Evolutionary conservation across 2,113 vertebrate species (phyloP).

Genomic region (Amia ocellicauda): DNA sequence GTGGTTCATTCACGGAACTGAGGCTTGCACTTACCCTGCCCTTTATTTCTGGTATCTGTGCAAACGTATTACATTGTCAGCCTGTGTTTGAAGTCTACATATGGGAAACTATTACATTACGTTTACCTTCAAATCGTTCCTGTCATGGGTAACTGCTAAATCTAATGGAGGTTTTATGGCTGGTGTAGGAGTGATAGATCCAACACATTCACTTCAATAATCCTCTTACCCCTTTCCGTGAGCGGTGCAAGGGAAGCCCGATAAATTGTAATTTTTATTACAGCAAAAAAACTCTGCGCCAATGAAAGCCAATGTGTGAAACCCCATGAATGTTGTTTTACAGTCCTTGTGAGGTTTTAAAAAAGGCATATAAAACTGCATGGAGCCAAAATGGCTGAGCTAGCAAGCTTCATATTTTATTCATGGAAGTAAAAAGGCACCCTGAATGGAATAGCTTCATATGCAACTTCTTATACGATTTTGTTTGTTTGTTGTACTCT

Average conservation of each 20-base stretch:
- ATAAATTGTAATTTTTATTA: conserved; percentile 54
- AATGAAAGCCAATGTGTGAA: conserved; percentile 18
- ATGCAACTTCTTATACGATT: background rate
- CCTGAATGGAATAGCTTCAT: background rate
- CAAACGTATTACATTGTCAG: background rate
- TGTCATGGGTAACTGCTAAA: conserved; percentile 20
- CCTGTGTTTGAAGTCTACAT: background rate
- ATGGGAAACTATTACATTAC: background rate
- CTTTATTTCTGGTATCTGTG: background rate
- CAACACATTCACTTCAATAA: conserved; percentile 43
- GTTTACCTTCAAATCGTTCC: conserved; percentile 14
- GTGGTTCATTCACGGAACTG: no score
- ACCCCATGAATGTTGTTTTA: conserved; percentile 30
- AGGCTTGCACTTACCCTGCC: no score
- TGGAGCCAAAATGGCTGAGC: conserved; percentile 13
- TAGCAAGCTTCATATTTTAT: conserved; percentile 21
- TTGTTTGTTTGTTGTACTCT: no score
- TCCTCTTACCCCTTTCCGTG: conserved; percentile 39
- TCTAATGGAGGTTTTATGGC: conserved; percentile 50
- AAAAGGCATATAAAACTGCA: conserved; percentile 23
- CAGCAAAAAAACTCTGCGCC: conserved; percentile 23
- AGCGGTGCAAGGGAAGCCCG: conserved; percentile 34
- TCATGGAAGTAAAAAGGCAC: background rate
- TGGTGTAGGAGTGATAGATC: conserved; percentile 37
- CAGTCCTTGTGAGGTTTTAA: conserved; percentile 24